phyloP scores from a whole-genome alignment of 2,888 invertebrate genomes.

The Brachypalpus laphriformis region DNA sequence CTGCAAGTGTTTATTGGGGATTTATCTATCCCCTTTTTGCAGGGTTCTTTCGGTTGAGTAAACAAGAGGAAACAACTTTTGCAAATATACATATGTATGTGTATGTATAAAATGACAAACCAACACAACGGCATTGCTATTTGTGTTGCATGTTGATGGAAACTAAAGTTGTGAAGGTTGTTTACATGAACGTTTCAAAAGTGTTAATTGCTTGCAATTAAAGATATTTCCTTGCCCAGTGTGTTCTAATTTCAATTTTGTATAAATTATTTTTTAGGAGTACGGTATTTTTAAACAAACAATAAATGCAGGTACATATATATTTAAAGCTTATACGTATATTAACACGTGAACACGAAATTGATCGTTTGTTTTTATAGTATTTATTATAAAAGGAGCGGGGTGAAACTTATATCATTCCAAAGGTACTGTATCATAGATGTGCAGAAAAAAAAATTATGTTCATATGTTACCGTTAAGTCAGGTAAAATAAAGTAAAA shows the following conservation, averaged over 20 bases:
- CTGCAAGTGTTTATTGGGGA: slow-evolving; percentile 58
- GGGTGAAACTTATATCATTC: no score
- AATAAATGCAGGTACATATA: no score
- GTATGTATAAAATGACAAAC: not conserved
- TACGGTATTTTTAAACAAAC: no score
- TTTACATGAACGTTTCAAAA: slow-evolving; percentile 22
- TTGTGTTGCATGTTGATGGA: slow-evolving; percentile 4
- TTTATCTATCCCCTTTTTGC: slow-evolving; percentile 22
- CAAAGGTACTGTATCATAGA: no score
- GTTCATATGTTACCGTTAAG: no score
- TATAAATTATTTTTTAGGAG: not conserved
- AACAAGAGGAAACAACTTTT: slow-evolving; percentile 35
- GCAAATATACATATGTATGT: slow-evolving; percentile 15
- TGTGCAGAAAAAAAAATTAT: no score
- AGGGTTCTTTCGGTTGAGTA: not conserved
- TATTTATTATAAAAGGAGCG: no score
- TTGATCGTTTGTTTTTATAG: no score
- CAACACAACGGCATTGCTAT: not conserved
- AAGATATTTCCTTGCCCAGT: not conserved
- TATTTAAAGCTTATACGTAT: no score
- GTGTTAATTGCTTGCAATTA: slow-evolving; percentile 45
- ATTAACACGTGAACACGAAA: no score
- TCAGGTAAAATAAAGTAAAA: no score
- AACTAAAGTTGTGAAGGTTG: slow-evolving; percentile 36
- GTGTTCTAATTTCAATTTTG: not conserved